Conservation (phyloP, 2,113 vertebrate species). For the Antechinus stuartii region DNA sequence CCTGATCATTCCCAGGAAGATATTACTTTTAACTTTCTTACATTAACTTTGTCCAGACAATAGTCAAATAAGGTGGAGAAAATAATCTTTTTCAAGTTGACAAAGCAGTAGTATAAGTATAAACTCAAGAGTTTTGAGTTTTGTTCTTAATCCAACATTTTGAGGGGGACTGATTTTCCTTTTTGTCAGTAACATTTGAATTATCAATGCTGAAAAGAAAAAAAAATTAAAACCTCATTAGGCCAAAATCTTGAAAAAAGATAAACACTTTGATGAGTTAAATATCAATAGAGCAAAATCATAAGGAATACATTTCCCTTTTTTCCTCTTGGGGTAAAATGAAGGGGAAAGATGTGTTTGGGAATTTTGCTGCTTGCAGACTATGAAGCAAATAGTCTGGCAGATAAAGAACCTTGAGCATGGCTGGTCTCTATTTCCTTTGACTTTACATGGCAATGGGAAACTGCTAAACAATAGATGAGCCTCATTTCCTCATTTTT, state of each 20-base stretch:
- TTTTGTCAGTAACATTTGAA: conserved; percentile 57
- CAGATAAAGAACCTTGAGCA: neutral
- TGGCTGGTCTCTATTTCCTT: neutral
- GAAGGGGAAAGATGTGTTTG: neutral
- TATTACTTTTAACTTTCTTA: conserved; percentile 36
- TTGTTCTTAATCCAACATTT: conserved; percentile 53
- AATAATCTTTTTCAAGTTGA: conserved; percentile 50
- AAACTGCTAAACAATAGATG: neutral
- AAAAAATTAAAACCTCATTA: conserved; percentile 21
- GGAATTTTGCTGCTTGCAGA: neutral
- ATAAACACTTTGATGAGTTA: conserved; percentile 23
- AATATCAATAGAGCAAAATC: conserved; percentile 44
- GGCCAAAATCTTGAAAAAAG: conserved; percentile 53
- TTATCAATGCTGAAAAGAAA: conserved; percentile 38
- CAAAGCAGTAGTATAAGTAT: neutral
- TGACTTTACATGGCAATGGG: neutral
- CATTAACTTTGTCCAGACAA: conserved; percentile 48
- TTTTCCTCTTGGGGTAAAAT: conserved; percentile 44
- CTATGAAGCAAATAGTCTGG: neutral
- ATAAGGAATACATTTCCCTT: conserved; percentile 47
- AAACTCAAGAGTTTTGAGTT: conserved; percentile 41
- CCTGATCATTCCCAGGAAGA: neutral
- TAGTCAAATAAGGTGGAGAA: conserved; percentile 48
- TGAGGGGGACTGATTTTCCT: conserved; percentile 47
- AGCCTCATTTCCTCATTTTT: conserved; percentile 23